Evolutionary conservation across 92 coral and sea anemone species (phyloP), one percentile per base, ranked within the genome.

Genomic region (Ricordea florida): DNA sequence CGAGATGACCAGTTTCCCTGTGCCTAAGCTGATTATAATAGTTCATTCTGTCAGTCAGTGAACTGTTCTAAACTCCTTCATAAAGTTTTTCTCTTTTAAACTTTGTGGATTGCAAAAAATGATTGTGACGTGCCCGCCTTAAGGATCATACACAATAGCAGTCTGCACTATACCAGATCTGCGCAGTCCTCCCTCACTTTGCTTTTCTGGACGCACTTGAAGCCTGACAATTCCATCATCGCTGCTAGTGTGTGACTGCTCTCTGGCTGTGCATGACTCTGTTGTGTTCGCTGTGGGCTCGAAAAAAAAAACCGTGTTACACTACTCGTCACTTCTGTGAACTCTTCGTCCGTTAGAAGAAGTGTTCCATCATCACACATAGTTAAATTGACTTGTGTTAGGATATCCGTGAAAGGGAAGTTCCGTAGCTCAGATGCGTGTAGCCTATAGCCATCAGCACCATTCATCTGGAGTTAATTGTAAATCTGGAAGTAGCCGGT

Each of bases 301-400:
- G 67, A 45, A 34, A 50, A 51, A 42, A 78, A 67, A 25, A 42
- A 30, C 45, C 58, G 28, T 51, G 84, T 44, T 62, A 78, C 84
- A 57, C 57, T 56, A 25, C 76, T 66, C 51, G 16, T 66, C 38
- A 56, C 61, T 66, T 78, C 84, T 18, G 51, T 18, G 42, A 68
- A 33, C 66, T 79, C 72, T 44, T 67, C 71, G 23, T 68, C 85
- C 57, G 70, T 15, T 28, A 69, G 33, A 34, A 21, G 24, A 57
- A 79, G 72, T 27, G 44, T 57, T 51, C 85, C 79, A 43, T 57
- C 46, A 13, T 68, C 85, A 47, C 78, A 79, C 71, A 69, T 20
- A 0, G 69, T 67, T 46, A 78, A 57, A 52, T 78, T 78, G 68
- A 69, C 79, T 43, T 70, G 73, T 4, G 79, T 69, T 23, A 71